Percentiles rank a stretch among this genome's conserved stretches.
Evolutionary conservation across 1,140 invertebrate species (phyloP).

Genomic region (Formica selysi): DNA sequence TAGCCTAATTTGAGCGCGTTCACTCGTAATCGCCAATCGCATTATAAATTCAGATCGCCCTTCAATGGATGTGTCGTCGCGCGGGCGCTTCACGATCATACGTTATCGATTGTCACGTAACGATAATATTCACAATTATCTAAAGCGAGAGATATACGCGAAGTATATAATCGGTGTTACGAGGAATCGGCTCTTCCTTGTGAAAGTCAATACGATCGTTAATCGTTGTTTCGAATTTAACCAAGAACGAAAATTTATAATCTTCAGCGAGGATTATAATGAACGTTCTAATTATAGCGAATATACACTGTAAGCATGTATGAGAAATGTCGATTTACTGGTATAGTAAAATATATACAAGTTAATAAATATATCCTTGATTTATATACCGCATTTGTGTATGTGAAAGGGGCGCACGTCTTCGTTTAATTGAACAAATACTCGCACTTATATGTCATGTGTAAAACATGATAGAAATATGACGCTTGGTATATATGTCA

Average conservation of each 20-base stretch:
- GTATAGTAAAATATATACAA: conserved; percentile 76
- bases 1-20: conserved; percentile 68
- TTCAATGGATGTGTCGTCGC: background rate
- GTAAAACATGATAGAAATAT: background rate
- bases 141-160: background rate
- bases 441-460: background rate
- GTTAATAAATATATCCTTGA: conserved; percentile 63
- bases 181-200: conserved; percentile 53
- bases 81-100: conserved; percentile 47
- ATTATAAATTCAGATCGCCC: conserved; percentile 39
- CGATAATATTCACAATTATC: conserved; percentile 37
- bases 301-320: conserved; percentile 72
- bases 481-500: background rate
- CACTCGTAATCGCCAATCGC: conserved; percentile 56
- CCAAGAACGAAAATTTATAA: conserved; percentile 10
- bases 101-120: conserved; percentile 32
- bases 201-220: conserved; percentile 60
- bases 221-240: conserved; percentile 61
- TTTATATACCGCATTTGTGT: background rate
- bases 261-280: conserved; percentile 20
- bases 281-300: conserved; percentile 68
- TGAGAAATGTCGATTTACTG: conserved; percentile 68
- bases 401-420: background rate
- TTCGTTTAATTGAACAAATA: background rate
- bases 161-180: conserved; percentile 47